A percentile compares a stretch with the other conserved stretches of the same genome.
Conservation (phyloP, 2,888 invertebrate species). For the Drosophila differens region DNA sequence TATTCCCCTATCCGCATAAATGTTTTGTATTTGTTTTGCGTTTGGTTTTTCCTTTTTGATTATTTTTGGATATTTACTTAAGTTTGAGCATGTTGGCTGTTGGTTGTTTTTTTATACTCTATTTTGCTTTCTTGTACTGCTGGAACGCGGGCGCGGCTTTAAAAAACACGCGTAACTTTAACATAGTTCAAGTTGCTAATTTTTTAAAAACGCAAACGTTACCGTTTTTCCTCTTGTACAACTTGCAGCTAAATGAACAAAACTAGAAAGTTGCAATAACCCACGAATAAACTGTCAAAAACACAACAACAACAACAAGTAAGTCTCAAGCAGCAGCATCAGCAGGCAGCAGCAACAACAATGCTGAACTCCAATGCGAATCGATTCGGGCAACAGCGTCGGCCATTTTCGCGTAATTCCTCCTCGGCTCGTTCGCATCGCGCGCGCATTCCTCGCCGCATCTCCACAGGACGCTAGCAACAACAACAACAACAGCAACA, state of each 20-base stretch:
- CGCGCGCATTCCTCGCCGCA: conserved; percentile 84
- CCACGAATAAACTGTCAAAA: conserved; percentile 26
- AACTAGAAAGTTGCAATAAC: conserved; percentile 34
- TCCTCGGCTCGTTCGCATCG: conserved; percentile 83
- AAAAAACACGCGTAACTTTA: conserved; percentile 44
- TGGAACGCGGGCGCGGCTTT: conserved; percentile 69
- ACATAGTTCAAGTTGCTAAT: conserved; percentile 30
- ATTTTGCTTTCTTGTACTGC: conserved; percentile 65
- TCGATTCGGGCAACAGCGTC: conserved; percentile 84
- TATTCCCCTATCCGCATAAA: conserved; percentile 48
- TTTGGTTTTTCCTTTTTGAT: conserved; percentile 19
- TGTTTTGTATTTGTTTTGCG: conserved; percentile 55
- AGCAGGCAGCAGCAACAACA: conserved; percentile 50
- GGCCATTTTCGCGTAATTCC: conserved; percentile 84
- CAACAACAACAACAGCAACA: conserved; percentile 59
- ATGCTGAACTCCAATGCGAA: conserved; percentile 76
- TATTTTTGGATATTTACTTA: conserved; percentile 11
- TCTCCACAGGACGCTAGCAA: conserved; percentile 65
- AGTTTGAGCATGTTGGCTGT: conserved; percentile 74
- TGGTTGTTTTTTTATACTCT: conserved; percentile 53
- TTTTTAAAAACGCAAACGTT: conserved; percentile 56
- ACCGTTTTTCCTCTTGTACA: conserved; percentile 49
- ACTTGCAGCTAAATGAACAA: conserved; percentile 60
- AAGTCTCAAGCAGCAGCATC: conserved; percentile 36
- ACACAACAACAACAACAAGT: conserved; percentile 23